Evolutionary conservation across 2,113 vertebrate genomes (phyloP), one percentile per base, ranked within the genome.

Genomic region (Himantopus leucocephalus): DNA sequence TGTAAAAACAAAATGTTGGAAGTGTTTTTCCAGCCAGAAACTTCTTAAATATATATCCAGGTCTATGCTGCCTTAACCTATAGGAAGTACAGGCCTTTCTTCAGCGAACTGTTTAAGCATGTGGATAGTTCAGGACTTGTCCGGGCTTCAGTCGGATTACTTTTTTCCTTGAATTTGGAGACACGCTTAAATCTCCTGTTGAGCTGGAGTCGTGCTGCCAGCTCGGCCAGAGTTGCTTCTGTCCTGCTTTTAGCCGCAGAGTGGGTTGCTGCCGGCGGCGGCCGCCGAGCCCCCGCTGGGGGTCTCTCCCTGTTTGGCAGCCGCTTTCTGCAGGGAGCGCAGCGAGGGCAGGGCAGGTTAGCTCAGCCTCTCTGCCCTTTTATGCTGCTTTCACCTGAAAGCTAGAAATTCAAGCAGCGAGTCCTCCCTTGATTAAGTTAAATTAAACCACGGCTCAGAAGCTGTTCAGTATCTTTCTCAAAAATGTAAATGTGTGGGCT

Each of bases 231-330:
- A 4, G 0, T 14, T 27, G 48, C 47, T 62, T 34, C 78, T 75
- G 23, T 13, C 35, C 75, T 22, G 37, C 43, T 22, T 43, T n/a
- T 41, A 73, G 52, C 35, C 47, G 2, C 0, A 0, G 70, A 20
- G 64, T 0, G 0, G 14, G 12, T 26, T 0, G 1, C 27, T 64
- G 48, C 59, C 0, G 0, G 55, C 1, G 4, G 35, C 1, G 12
- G 59, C 67, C 1, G 59, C 67, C 1, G 0, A 45, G 77, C 81
- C 60, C 45, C 59, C 0, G 2, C 35, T 30, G 70, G 13, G 12
- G 32, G 2, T 71, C 41, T 79, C 52, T 21, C 15, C 8, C 34
- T 21, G 20, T 8, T 19, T 2, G 8, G 21, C 75, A 16, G 30
- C 70, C 5, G 5, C 47, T 24, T 63, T 53, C 43, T 32, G 67